These are phyloP conservation scores for Cyanoliseus patagonus DNA, from an alignment of 2,113 vertebrate genomes.

Conservation along the genomic window DNA sequence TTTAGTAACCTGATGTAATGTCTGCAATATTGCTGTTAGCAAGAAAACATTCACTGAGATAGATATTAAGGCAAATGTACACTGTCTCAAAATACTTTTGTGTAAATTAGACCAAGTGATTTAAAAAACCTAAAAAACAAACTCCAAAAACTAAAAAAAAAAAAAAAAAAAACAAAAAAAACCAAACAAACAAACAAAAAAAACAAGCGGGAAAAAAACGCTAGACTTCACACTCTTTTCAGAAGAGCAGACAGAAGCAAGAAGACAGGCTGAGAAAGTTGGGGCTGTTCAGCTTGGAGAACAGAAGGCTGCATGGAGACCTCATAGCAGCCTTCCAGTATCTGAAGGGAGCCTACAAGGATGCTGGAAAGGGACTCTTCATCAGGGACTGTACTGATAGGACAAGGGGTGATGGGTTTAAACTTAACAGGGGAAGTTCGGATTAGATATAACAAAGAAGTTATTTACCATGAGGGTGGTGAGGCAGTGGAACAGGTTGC, in stretches of 20 bases:
- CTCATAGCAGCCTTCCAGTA: background rate
- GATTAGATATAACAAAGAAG: background rate
- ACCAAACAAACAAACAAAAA: accelerated
- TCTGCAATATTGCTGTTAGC: background rate
- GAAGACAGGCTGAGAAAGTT: background rate
- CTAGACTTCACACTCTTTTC: background rate
- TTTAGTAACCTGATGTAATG: background rate
- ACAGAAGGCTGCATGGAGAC: background rate
- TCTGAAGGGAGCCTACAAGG: background rate
- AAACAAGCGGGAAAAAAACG: no score
- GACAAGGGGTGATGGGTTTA: background rate
- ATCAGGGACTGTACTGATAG: background rate
- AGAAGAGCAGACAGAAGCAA: background rate
- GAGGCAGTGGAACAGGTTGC: background rate
- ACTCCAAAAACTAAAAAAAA: background rate
- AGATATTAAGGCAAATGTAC: background rate
- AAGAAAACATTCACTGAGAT: background rate
- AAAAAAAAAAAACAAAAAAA: background rate
- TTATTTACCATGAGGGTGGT: no score
- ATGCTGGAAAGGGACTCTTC: background rate
- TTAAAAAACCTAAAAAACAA: background rate
- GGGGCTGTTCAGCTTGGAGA: background rate
- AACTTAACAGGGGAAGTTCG: background rate
- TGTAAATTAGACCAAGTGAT: background rate
- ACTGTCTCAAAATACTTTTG: background rate